Percentiles rank a stretch among this genome's conserved stretches.
These are phyloP conservation scores for Campaea margaritaria DNA, from an alignment of 2,888 invertebrate genomes.

Conservation along the genomic window DNA sequence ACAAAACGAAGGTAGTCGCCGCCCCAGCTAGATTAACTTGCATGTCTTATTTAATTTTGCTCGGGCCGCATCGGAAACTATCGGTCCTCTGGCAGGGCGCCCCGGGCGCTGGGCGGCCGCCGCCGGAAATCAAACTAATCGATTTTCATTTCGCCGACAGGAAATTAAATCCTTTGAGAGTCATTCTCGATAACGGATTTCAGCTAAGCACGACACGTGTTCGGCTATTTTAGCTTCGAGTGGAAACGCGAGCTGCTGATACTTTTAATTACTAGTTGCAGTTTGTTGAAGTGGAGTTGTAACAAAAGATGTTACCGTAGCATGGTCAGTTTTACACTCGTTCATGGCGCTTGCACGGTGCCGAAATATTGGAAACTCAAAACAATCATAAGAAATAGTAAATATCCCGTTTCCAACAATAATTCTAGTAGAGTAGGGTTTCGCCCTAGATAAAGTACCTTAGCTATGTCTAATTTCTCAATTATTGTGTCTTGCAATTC, in stretches of 20 bases:
- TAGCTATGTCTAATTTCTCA: background rate
- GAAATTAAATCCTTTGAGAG: constrained; percentile 85
- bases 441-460: too few species aligned
- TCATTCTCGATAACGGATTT: constrained; percentile 79
- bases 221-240: constrained; percentile 45
- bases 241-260: constrained; percentile 2
- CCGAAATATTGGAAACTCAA: too few species aligned
- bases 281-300: background rate
- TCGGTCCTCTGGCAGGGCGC: constrained; percentile 50
- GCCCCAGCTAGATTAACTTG: constrained; percentile 55
- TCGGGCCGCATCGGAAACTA: constrained; percentile 75
- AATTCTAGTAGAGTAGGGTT: too few species aligned
- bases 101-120: constrained; percentile 66
- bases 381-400: too few species aligned
- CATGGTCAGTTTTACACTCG: too few species aligned
- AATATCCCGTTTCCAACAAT: too few species aligned
- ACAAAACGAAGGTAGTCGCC: constrained; percentile 44
- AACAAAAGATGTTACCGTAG: too few species aligned
- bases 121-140: constrained; percentile 84
- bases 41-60: constrained; percentile 77
- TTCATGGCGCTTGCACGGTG: too few species aligned
- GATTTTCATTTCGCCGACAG: constrained; percentile 83
- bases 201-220: constrained; percentile 81
- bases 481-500: background rate
- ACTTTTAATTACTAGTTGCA: constrained; percentile 7